phyloP scores from a whole-genome alignment of 2,888 invertebrate species.

The Dichetophora obliterata region DNA sequence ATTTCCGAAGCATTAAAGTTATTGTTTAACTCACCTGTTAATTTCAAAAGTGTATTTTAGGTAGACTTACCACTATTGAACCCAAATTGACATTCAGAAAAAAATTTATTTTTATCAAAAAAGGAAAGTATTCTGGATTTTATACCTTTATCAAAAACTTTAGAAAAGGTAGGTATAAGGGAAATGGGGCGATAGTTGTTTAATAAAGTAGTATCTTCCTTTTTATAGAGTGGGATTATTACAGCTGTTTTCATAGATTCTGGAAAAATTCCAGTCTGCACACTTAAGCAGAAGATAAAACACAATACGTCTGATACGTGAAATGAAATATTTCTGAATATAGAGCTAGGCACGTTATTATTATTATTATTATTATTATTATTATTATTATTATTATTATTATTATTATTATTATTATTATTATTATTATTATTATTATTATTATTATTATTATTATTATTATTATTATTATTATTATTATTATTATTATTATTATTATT shows the following conservation, averaged over 20 bases:
- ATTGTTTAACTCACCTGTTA: too few species aligned
- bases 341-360: background rate
- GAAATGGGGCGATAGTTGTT: constrained; percentile 2
- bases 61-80: constrained; percentile 28
- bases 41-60: background rate
- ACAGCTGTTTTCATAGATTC: constrained; percentile 14
- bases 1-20: background rate
- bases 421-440: too few species aligned
- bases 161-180: background rate
- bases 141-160: background rate
- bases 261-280: constrained; percentile 28
- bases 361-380: too few species aligned
- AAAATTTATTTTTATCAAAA: constrained; percentile 19
- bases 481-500: too few species aligned
- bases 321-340: background rate
- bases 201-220: constrained; percentile 11
- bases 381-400: too few species aligned
- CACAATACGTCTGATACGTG: background rate
- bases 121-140: constrained; percentile 27
- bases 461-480: too few species aligned
- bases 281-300: background rate
- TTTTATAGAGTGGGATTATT: constrained; percentile 26
- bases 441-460: too few species aligned
- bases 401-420: too few species aligned
- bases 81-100: constrained; percentile 29